Evolutionary conservation across 2,888 invertebrate genomes (phyloP).

Genomic region (Mythimna lalbum): DNA sequence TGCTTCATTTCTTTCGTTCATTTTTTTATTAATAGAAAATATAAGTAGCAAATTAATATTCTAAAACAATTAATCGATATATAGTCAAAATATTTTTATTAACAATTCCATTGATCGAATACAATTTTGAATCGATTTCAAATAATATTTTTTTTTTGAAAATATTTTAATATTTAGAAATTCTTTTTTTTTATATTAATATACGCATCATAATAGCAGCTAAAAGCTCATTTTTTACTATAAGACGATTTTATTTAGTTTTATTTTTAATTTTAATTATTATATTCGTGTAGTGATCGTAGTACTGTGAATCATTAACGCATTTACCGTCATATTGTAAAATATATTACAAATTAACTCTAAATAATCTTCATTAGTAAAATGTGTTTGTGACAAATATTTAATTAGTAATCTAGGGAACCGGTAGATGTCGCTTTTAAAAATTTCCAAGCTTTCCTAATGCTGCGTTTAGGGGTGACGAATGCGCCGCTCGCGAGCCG

Average conservation of each 20-base stretch:
- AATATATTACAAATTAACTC: constrained; percentile 61
- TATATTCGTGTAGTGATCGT: constrained; percentile 54
- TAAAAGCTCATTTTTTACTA: constrained; percentile 49
- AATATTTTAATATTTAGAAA: constrained; percentile 22
- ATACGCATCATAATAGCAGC: constrained; percentile 52
- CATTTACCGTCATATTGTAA: constrained; percentile 63
- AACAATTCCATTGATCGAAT: constrained; percentile 28
- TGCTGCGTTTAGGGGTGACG: too few relatives aligned
- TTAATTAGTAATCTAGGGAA: constrained; percentile 10
- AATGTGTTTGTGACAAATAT: constrained; percentile 47
- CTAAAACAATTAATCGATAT: neutral
- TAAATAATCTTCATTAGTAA: constrained; percentile 52
- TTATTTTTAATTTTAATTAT: constrained; percentile 36
- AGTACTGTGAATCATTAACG: constrained; percentile 59
- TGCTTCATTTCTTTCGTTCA: constrained; percentile 34
- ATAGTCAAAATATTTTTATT: constrained; percentile 39
- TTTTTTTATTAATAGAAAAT: constrained; percentile 14
- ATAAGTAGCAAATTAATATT: constrained; percentile 23
- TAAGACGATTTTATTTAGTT: constrained; percentile 51
- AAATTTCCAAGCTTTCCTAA: neutral
- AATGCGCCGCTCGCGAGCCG: too few relatives aligned
- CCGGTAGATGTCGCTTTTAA: constrained; percentile 27
- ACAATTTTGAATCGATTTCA: constrained; percentile 24
- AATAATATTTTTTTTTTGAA: constrained; percentile 15
- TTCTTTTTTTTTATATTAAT: constrained; percentile 16